These are phyloP conservation scores for Medauroidea extradentata DNA, from an alignment of 1,140 invertebrate genomes.

Conservation along the genomic window DNA sequence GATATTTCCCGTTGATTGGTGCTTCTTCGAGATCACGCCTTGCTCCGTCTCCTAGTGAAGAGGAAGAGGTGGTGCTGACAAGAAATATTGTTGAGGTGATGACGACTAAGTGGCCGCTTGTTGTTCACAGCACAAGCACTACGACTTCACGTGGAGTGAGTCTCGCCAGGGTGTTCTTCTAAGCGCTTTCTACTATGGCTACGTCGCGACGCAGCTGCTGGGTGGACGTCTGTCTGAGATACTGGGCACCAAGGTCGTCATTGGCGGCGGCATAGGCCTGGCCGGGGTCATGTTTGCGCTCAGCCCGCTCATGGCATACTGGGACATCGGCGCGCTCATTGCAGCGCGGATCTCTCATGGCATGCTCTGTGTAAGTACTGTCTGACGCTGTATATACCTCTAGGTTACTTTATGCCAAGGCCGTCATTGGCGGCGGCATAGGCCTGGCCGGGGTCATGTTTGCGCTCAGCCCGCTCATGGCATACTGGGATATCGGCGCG, in stretches of 20 bases:
- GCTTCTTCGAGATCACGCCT: no score
- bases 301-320: neutral
- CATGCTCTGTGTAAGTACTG: neutral
- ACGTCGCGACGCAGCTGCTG: conserved; percentile 11
- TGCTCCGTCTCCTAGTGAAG: no score
- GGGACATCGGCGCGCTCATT: neutral
- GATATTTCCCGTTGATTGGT: no score
- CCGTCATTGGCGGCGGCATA: neutral
- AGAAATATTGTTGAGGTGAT: no score
- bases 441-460: neutral
- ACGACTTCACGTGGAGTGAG: no score
- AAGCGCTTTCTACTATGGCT: conserved; percentile 7
- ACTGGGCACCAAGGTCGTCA: neutral
- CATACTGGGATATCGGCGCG: neutral
- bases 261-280: neutral
- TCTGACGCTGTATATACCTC: no score
- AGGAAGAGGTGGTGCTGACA: no score
- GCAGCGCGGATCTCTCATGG: neutral
- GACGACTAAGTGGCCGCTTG: no score
- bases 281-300: neutral
- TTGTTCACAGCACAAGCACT: no score
- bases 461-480: neutral
- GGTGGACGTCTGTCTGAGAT: neutral
- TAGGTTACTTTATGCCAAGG: no score
- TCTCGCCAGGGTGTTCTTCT: neutral